These are phyloP conservation scores for Leucozona laternaria DNA, from an alignment of 2,888 invertebrate genomes.

Conservation along the genomic window DNA sequence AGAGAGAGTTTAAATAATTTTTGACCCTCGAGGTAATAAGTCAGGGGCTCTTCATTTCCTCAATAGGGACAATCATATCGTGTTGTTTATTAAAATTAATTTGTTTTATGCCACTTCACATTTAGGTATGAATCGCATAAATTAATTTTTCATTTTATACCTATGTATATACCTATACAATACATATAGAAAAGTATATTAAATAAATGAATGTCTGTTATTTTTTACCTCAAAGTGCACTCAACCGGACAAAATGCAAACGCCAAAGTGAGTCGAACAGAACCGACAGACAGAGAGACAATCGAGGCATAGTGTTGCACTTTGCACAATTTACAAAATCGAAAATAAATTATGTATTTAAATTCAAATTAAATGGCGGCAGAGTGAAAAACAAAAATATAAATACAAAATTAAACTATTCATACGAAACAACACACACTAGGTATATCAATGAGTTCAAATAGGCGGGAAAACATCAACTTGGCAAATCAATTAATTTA, in stretches of 20 bases:
- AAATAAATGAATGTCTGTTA: neutral
- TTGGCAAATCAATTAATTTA: constrained; percentile 68
- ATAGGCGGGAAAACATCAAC: constrained; percentile 56
- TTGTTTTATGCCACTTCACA: constrained; percentile 60
- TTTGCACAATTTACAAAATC: constrained; percentile 40
- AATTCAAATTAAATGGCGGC: constrained; percentile 54
- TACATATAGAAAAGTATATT: neutral
- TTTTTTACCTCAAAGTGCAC: constrained; percentile 51
- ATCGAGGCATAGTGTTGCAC: neutral
- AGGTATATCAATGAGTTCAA: constrained; percentile 31
- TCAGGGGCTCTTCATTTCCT: constrained; percentile 28
- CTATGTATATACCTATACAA: neutral
- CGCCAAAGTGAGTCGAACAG: constrained; percentile 12
- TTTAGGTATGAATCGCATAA: constrained; percentile 65
- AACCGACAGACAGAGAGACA: neutral
- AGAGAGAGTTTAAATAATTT: constrained; percentile 21
- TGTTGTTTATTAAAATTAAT: constrained; percentile 48
- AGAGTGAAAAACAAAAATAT: constrained; percentile 18
- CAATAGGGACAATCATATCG: neutral
- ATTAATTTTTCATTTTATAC: constrained; percentile 47
- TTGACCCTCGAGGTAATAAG: constrained; percentile 15
- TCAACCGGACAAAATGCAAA: constrained; percentile 36
- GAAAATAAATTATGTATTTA: constrained; percentile 61
- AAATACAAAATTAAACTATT: neutral
- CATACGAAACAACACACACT: neutral